phyloP scores from a whole-genome alignment of 2,113 vertebrate genomes.

The Gymnocephalus cernua region DNA sequence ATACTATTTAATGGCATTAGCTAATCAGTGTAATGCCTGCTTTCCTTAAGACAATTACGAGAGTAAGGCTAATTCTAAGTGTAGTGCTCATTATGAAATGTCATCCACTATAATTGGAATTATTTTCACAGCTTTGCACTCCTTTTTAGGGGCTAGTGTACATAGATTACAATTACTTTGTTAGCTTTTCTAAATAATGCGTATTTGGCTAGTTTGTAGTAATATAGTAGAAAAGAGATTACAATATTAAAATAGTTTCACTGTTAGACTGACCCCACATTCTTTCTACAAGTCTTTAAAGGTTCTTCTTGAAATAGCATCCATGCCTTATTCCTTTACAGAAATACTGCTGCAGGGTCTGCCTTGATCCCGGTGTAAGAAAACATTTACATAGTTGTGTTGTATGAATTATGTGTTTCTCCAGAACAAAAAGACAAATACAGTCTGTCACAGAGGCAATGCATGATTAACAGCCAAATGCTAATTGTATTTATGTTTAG shows the following conservation, averaged over 20 bases:
- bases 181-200: not conserved
- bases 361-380: conserved; percentile 39
- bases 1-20: conserved; percentile 69
- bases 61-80: conserved; percentile 26
- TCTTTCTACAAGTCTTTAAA: conserved; percentile 15
- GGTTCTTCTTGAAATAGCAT: conserved; percentile 36
- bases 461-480: conserved; percentile 45
- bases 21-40: conserved; percentile 68
- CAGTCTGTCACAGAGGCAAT: conserved; percentile 18
- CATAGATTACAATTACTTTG: not conserved
- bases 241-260: not conserved
- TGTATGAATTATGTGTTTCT: conserved; percentile 26
- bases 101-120: conserved; percentile 48
- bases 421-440: conserved; percentile 33
- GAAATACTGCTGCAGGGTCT: conserved; percentile 40
- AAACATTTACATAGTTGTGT: conserved; percentile 23
- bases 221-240: not conserved
- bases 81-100: conserved; percentile 51
- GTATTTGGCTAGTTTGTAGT: not conserved
- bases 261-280: not conserved
- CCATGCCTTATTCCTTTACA: conserved; percentile 27
- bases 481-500: conserved; percentile 15
- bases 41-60: conserved; percentile 39
- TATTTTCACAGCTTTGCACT: not conserved
- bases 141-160: not conserved